These are phyloP conservation scores for Erebia ligea DNA, from an alignment of 2,888 invertebrate genomes.

Conservation along the genomic window DNA sequence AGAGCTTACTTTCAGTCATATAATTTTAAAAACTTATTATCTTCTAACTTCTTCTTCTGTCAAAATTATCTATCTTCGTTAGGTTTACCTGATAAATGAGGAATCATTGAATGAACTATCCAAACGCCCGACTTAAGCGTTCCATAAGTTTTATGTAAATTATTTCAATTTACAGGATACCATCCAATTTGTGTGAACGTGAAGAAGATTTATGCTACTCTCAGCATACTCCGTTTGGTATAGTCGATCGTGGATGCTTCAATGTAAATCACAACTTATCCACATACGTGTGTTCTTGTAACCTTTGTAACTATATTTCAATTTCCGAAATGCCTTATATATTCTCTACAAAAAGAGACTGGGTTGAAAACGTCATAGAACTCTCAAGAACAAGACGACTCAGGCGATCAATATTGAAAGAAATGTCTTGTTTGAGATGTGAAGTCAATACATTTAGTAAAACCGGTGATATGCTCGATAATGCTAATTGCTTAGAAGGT, in stretches of 20 bases:
- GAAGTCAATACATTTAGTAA: conserved; percentile 59
- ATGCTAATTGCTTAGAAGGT: conserved; percentile 63
- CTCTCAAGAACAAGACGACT: conserved; percentile 60
- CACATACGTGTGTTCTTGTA: conserved; percentile 68
- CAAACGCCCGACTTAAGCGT: no score
- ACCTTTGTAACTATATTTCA: conserved; percentile 69
- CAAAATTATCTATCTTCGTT: no score
- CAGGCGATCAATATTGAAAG: conserved; percentile 61
- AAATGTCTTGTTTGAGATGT: conserved; percentile 68
- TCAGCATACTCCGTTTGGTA: conserved; percentile 70
- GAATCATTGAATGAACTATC: no score
- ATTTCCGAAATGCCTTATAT: conserved; percentile 66
- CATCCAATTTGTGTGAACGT: conserved; percentile 54
- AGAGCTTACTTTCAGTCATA: no score
- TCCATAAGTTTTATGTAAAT: no score
- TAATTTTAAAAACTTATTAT: no score
- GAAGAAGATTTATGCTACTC: conserved; percentile 66
- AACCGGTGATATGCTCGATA: conserved; percentile 49
- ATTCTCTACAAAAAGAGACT: conserved; percentile 60
- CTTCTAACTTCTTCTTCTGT: no score
- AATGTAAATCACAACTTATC: conserved; percentile 60
- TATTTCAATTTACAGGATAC: conserved; percentile 49
- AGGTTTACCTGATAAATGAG: no score
- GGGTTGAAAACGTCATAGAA: conserved; percentile 67
- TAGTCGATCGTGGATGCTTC: conserved; percentile 68